These are phyloP conservation scores for Sebastes oblongus DNA, from an alignment of 2,797 vertebrate genomes.

Conservation along the genomic window DNA sequence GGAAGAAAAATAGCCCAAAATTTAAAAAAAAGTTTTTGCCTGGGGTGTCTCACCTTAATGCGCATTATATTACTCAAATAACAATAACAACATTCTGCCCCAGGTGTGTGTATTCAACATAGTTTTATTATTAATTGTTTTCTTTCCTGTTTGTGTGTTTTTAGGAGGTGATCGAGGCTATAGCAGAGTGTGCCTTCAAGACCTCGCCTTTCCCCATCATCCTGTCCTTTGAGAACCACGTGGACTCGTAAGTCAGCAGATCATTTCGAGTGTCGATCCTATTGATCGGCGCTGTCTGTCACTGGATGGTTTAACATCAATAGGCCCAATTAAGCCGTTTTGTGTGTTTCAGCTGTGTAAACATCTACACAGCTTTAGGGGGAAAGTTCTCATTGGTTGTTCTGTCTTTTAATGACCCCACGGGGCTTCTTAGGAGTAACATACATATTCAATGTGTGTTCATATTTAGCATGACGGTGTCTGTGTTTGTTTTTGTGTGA, in stretches of 20 bases:
- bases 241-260: constrained; percentile 92
- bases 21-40: too few species aligned
- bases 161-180: constrained; percentile 97
- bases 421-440: not conserved
- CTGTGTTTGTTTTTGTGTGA: constrained; percentile 39
- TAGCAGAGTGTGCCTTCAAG: constrained; percentile 97
- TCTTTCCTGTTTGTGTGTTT: not conserved
- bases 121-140: not conserved
- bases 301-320: not conserved
- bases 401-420: not conserved
- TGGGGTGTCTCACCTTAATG: too few species aligned
- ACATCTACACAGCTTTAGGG: not conserved
- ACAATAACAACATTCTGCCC: not conserved
- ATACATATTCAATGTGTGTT: constrained; percentile 22
- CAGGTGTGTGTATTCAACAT: not conserved
- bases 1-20: too few species aligned
- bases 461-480: constrained; percentile 6
- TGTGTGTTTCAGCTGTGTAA: not conserved
- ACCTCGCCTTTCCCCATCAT: constrained; percentile 95
- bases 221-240: constrained; percentile 97
- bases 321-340: not conserved
- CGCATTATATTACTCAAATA: not conserved
- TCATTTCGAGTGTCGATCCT: not conserved
- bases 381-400: not conserved
- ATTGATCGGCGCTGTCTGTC: constrained; percentile 11